Evolutionary conservation across 2,113 vertebrate species (phyloP), one percentile per base, ranked within the genome.

Genomic region (Oreocharis arfaki): DNA sequence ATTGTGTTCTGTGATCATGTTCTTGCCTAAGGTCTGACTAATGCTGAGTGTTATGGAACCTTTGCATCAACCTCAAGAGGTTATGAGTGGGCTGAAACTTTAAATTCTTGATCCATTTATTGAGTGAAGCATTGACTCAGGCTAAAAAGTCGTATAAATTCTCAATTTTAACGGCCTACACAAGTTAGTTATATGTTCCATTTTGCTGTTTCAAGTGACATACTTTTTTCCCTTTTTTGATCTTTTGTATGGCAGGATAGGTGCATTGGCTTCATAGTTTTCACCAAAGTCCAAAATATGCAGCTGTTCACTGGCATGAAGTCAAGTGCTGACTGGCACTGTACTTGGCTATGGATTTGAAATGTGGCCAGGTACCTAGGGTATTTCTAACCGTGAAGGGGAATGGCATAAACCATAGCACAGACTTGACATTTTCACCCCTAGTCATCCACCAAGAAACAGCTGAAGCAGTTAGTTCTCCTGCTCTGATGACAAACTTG

Each of bases 321-420:
- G 55, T 93, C 88, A 92, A 88, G 46, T 14, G 77, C 68, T 93
- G 88, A 78, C 76, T 86, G 85, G 87, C 42, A 49, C 23, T 79
- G n/a, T 82, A 30, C 49, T 92, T 95, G 82, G 75, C 75, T 44
- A 18, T 64, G 44, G 46, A 63, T 86, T 90, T 89, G 59, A 74
- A 59, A 57, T 16, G 32, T 73, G 57, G 68, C 28, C n/a, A 69
- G 18, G 13, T 83, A 88, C 79, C 55, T 20, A 14, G 21, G 50
- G 50, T 80, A 67, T 73, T 90, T 97, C 94, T 93, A 95, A 83
- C 71, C 47, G 37, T 74, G 49, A 84, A 67, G 84, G 49, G 35
- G 39, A 88, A 88, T 41, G 18, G 32, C 55, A 65, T 41, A 56
- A 80, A 47, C 44, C 1, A 1, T 21, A 84, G 35, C 24, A 26